These are phyloP conservation scores for Hemiscyllium ocellatum DNA, from an alignment of 2,113 vertebrate species.

Conservation along the genomic window DNA sequence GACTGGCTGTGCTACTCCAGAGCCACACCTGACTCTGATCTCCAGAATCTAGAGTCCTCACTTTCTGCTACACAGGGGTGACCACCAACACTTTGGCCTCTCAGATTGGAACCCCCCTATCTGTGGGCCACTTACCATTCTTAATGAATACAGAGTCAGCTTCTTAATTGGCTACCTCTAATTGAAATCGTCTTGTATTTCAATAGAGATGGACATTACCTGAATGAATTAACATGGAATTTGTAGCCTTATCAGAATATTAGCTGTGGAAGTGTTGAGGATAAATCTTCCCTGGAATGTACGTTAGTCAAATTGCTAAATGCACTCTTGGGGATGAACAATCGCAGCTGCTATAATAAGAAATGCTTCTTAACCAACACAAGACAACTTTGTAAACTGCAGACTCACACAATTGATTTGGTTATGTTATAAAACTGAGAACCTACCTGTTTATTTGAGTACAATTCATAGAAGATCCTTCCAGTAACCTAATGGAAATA, in stretches of 20 bases:
- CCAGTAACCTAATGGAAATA: background rate
- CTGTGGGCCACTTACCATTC: no score
- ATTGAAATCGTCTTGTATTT: no score
- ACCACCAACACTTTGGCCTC: no score
- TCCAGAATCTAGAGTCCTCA: no score
- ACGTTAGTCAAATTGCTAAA: background rate
- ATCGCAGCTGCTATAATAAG: background rate
- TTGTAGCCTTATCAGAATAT: background rate
- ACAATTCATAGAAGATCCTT: background rate
- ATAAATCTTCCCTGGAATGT: background rate
- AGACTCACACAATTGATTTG: background rate
- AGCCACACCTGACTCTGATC: no score
- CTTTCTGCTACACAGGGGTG: no score
- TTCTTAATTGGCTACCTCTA: no score
- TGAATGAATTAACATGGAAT: background rate
- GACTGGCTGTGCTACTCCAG: no score
- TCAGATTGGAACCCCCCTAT: no score
- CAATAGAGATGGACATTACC: background rate
- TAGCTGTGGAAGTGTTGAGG: background rate
- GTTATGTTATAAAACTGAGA: background rate
- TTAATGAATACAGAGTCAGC: no score
- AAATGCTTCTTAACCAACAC: background rate
- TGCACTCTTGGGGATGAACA: background rate
- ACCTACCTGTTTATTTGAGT: background rate
- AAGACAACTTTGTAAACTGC: background rate